A percentile compares a stretch with the other conserved stretches of the same genome.
These are phyloP conservation scores for Hypselothyrea guttata DNA, from an alignment of 2,888 invertebrate species.

Conservation along the genomic window DNA sequence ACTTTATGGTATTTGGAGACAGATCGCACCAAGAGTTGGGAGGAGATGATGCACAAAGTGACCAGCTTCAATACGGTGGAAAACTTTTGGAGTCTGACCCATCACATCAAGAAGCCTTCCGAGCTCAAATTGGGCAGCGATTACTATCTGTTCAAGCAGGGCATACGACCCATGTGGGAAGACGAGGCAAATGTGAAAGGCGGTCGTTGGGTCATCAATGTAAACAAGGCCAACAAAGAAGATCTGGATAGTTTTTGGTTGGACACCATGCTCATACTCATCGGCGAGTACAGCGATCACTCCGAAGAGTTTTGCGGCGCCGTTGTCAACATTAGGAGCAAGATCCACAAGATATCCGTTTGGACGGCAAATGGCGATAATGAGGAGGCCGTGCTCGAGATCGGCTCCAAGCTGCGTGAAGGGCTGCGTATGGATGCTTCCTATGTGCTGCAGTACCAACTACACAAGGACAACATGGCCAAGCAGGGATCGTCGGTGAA, in stretches of 20 bases:
- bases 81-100: constrained; percentile 97
- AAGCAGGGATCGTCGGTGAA: constrained; percentile 91
- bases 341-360: constrained; percentile 94
- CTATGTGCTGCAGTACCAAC: constrained; percentile 86
- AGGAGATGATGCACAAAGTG: constrained; percentile 94
- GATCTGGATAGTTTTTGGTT: constrained; percentile 91
- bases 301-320: constrained; percentile 97
- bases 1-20: constrained; percentile 98
- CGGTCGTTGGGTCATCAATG: constrained; percentile 90
- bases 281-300: constrained; percentile 96
- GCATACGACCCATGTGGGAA: constrained; percentile 93
- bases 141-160: constrained; percentile 89
- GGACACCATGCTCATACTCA: constrained; percentile 90
- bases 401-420: constrained; percentile 93
- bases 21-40: constrained; percentile 92
- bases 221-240: constrained; percentile 87
- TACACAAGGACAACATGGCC: constrained; percentile 91
- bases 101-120: constrained; percentile 91
- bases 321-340: constrained; percentile 94
- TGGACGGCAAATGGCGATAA: constrained; percentile 94
- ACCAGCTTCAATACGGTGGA: constrained; percentile 97
- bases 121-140: constrained; percentile 90
- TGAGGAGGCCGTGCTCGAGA: constrained; percentile 89
- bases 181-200: constrained; percentile 91
- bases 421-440: constrained; percentile 86